phyloP scores from a whole-genome alignment of 2,113 vertebrate species.

The Psephotus haematonotus region DNA sequence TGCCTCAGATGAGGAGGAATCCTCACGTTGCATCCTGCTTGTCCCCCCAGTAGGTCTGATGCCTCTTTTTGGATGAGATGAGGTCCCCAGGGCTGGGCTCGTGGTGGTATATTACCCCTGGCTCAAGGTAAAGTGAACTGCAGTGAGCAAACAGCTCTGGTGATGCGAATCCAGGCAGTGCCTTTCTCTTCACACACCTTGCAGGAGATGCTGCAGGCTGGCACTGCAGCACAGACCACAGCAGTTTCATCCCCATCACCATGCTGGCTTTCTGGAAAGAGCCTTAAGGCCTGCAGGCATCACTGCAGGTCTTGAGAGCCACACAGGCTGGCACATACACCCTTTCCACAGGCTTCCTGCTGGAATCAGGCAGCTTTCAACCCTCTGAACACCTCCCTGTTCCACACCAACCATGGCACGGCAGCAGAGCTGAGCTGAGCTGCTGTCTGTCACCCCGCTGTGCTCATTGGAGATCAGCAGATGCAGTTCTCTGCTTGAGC shows the following conservation, averaged over 20 bases:
- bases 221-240: background rate
- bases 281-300: background rate
- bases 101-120: background rate
- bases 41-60: background rate
- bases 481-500: background rate
- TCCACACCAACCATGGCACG: accelerated
- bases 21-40: background rate
- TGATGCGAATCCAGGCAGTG: background rate
- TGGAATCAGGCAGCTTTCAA: background rate
- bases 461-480: background rate
- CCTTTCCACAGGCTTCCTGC: background rate
- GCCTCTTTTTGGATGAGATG: background rate
- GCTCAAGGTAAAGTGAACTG: background rate
- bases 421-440: background rate
- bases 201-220: background rate
- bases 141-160: background rate
- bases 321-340: accelerated
- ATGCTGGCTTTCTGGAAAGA: background rate
- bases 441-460: background rate
- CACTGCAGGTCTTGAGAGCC: background rate
- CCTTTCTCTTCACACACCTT: background rate
- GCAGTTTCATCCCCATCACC: background rate
- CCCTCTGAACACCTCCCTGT: background rate
- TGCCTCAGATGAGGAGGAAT: background rate
- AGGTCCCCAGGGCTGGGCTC: background rate